Evolutionary conservation across 2,113 vertebrate species (phyloP).

Genomic region (Dunckerocampus dactyliophorus): DNA sequence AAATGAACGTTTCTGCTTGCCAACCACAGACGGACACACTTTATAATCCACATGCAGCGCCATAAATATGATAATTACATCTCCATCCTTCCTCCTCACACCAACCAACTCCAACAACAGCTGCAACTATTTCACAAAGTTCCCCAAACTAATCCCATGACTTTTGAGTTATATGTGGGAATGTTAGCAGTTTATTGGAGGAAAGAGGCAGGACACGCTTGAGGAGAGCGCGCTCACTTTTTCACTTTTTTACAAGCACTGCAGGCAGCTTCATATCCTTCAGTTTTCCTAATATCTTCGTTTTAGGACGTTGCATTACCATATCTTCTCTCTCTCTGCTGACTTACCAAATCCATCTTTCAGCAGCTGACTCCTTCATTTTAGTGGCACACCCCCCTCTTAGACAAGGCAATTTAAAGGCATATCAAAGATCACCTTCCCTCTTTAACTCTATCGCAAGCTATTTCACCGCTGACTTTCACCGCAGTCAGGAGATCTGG

Average conservation of each 20-base stretch:
- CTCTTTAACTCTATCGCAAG: not conserved
- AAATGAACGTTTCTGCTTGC: not conserved
- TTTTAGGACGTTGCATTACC: not conserved
- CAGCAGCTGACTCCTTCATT: conserved; percentile 1
- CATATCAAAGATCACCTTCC: not conserved
- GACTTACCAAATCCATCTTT: conserved; percentile 2
- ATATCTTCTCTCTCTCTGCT: not conserved
- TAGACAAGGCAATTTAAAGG: not conserved
- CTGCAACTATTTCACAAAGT: not conserved
- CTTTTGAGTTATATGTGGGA: not conserved
- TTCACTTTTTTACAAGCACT: conserved; percentile 1
- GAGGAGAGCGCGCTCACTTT: not conserved
- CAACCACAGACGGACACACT: not conserved
- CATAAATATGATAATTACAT: not conserved
- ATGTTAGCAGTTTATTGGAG: too few relatives aligned
- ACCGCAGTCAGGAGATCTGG: not conserved
- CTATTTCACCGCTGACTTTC: not conserved
- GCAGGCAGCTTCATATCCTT: conserved; percentile 1
- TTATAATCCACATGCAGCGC: not conserved
- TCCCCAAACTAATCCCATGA: not conserved
- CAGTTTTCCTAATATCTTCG: conserved; percentile 1
- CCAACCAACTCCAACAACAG: too few relatives aligned
- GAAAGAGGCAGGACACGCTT: not conserved
- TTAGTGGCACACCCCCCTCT: not conserved
- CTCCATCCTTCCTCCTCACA: not conserved